Evolutionary conservation across 1,140 invertebrate species (phyloP).

Genomic region (Coboldia fuscipes): DNA sequence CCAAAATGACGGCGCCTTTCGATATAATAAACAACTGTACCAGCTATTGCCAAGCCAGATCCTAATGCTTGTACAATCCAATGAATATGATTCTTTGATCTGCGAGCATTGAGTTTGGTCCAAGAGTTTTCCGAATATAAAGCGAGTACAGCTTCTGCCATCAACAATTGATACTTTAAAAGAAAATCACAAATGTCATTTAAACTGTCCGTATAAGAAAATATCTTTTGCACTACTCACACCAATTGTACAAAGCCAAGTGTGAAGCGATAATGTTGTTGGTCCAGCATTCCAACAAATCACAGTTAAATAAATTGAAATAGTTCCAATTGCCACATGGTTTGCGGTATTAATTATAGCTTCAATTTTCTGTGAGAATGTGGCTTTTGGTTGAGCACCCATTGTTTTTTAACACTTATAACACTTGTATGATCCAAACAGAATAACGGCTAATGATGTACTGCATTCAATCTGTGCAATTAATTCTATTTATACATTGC

Average conservation of each 20-base stretch:
- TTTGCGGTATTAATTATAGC: conserved; percentile 1
- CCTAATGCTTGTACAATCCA: conserved; percentile 2
- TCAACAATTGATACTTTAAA: conserved; percentile 2
- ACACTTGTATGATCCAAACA: too few relatives aligned
- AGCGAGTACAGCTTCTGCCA: conserved; percentile 2
- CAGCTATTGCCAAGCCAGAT: not conserved
- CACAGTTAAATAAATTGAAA: conserved; percentile 1
- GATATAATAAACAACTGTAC: not conserved
- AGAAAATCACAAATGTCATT: not conserved
- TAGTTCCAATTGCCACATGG: not conserved
- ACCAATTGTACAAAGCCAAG: conserved; percentile 2
- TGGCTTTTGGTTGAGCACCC: too few relatives aligned
- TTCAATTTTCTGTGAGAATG: too few relatives aligned
- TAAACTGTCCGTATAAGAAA: too few relatives aligned
- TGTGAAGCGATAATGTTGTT: not conserved
- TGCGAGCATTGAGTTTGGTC: not conserved
- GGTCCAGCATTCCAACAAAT: conserved; percentile 1
- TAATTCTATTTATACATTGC: too few relatives aligned
- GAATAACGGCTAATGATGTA: too few relatives aligned
- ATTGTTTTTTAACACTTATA: too few relatives aligned
- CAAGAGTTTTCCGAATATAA: conserved; percentile 1
- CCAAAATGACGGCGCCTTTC: not conserved
- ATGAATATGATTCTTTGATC: conserved; percentile 1
- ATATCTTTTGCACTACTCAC: too few relatives aligned
- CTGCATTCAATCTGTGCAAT: too few relatives aligned